phyloP scores from a whole-genome alignment of 1,140 invertebrate genomes.

The Halesus radiatus region DNA sequence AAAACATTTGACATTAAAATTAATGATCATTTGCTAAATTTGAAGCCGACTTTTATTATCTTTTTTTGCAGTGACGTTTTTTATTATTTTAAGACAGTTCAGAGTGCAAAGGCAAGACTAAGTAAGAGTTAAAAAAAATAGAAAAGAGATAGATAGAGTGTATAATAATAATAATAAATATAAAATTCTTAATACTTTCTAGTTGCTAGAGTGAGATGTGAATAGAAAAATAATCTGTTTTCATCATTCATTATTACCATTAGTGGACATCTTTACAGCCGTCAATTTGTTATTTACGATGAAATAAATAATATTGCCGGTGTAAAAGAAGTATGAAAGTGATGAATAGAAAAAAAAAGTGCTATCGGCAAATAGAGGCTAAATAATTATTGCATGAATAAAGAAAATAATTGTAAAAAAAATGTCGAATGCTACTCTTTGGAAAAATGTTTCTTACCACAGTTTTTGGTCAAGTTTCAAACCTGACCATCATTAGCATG shows the following conservation, averaged over 20 bases:
- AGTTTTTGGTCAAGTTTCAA: too few relatives aligned
- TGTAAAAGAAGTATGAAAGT: not conserved
- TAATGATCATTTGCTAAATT: too few relatives aligned
- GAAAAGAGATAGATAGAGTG: not conserved
- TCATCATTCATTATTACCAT: too few relatives aligned
- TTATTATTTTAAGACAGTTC: not conserved
- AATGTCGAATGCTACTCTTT: not conserved
- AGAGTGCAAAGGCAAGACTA: slow-evolving; percentile 18
- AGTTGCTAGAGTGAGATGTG: too few relatives aligned
- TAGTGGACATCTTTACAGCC: too few relatives aligned
- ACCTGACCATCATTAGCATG: too few relatives aligned
- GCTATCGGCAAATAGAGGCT: slow-evolving; percentile 5
- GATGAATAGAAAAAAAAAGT: not conserved
- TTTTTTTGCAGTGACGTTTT: not conserved
- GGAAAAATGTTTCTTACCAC: not conserved
- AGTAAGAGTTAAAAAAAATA: not conserved
- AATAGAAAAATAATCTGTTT: too few relatives aligned
- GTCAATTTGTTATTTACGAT: too few relatives aligned
- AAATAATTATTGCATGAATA: slow-evolving; percentile 1
- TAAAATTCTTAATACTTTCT: too few relatives aligned
- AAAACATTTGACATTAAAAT: too few relatives aligned
- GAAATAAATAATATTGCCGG: too few relatives aligned
- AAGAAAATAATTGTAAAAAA: not conserved
- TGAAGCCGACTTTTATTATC: not conserved
- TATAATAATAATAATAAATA: too few relatives aligned